These are phyloP conservation scores for Alviniconcha strummeri DNA, from an alignment of 2,888 invertebrate genomes.

Conservation along the genomic window DNA sequence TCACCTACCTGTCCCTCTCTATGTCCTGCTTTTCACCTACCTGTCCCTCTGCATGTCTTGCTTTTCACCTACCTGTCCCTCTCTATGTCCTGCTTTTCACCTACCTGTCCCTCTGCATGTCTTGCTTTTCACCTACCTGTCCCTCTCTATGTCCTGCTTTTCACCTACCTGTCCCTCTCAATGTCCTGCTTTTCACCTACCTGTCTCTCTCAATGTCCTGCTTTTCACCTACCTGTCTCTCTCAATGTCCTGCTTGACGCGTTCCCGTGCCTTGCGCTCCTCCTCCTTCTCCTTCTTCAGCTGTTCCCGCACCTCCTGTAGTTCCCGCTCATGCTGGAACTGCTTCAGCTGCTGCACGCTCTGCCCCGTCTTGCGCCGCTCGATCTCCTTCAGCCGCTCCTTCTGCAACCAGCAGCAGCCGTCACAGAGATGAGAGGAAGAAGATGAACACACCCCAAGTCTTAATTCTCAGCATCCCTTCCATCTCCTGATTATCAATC, in stretches of 20 bases:
- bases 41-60: no score
- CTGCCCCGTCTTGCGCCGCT: slow-evolving; percentile 84
- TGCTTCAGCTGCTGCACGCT: slow-evolving; percentile 81
- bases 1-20: no score
- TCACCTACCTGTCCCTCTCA: no score
- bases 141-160: no score
- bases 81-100: no score
- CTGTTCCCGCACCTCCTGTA: slow-evolving; percentile 83
- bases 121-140: no score
- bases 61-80: no score
- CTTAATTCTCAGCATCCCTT: neutral
- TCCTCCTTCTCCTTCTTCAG: slow-evolving; percentile 85
- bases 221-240: slow-evolving; percentile 85
- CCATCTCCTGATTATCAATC: neutral
- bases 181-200: no score
- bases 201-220: slow-evolving; percentile 87
- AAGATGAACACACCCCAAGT: no score
- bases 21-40: no score
- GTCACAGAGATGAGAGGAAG: no score
- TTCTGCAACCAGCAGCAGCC: slow-evolving; percentile 55
- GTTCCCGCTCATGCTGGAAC: slow-evolving; percentile 84
- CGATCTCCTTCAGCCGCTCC: slow-evolving; percentile 79
- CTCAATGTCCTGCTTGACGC: slow-evolving; percentile 88
- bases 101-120: no score
- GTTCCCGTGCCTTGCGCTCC: slow-evolving; percentile 84